These are phyloP conservation scores for Chymomyza amoena DNA, from an alignment of 2,888 invertebrate species.

Conservation along the genomic window DNA sequence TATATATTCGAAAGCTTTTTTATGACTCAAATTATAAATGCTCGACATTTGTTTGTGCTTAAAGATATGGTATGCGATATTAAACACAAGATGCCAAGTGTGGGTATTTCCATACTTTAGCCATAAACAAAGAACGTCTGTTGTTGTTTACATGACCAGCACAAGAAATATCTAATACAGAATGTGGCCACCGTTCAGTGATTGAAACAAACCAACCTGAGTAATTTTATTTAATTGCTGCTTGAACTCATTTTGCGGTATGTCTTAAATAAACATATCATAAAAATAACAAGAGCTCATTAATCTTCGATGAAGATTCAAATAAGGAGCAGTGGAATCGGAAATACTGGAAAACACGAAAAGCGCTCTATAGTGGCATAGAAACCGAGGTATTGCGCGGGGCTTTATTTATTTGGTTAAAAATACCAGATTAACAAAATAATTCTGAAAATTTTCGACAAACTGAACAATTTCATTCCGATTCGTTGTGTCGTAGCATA, in stretches of 20 bases:
- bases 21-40: constrained; percentile 1
- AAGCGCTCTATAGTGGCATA: too few relatives aligned
- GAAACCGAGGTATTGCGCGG: too few relatives aligned
- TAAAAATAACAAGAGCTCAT: not conserved
- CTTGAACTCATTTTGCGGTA: not conserved
- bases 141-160: constrained; percentile 33
- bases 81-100: not conserved
- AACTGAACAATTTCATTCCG: too few relatives aligned
- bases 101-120: not conserved
- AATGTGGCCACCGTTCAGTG: not conserved
- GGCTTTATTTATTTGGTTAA: too few relatives aligned
- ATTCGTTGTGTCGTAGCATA: too few relatives aligned
- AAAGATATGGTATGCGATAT: constrained; percentile 3
- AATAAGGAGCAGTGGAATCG: not conserved
- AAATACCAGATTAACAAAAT: too few relatives aligned
- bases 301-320: not conserved
- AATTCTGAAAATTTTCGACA: too few relatives aligned
- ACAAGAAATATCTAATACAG: constrained; percentile 12
- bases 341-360: not conserved
- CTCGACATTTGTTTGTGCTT: not conserved
- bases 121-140: constrained; percentile 34
- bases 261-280: not conserved
- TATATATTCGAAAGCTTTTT: not conserved
- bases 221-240: not conserved
- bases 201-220: not conserved